phyloP scores from a whole-genome alignment of 2,113 vertebrate genomes.

The Leptosomus discolor region DNA sequence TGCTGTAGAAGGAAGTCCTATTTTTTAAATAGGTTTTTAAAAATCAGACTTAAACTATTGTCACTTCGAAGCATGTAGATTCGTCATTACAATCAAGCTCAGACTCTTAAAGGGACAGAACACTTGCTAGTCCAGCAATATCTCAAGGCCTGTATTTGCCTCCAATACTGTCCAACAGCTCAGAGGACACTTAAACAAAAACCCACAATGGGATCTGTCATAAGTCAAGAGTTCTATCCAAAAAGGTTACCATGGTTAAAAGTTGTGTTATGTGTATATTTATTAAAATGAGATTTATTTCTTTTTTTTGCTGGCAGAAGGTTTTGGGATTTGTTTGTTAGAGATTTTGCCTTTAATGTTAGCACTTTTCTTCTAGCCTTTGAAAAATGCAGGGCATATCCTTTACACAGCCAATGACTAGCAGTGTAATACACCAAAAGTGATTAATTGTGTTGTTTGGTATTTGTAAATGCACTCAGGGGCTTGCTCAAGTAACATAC shows the following conservation, averaged over 20 bases:
- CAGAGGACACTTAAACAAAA: background rate
- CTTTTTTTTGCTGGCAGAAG: background rate
- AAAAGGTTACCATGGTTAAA: background rate
- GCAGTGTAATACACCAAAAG: background rate
- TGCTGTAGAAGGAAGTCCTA: background rate
- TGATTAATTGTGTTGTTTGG: background rate
- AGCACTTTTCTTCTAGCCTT: background rate
- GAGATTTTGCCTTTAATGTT: background rate
- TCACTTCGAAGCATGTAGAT: background rate
- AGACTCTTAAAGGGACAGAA: slow-evolving; percentile 13
- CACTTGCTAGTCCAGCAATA: background rate
- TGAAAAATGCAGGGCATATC: background rate
- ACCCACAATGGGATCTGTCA: background rate
- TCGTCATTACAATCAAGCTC: background rate
- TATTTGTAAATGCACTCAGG: background rate
- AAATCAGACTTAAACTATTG: background rate
- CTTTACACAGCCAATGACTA: background rate
- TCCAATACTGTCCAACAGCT: background rate
- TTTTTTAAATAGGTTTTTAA: background rate
- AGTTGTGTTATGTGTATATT: background rate
- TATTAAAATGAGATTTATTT: background rate
- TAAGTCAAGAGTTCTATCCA: background rate
- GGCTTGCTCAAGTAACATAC: background rate
- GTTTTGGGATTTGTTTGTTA: background rate
- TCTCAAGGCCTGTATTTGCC: background rate